Conservation (phyloP, 2,113 vertebrate genomes). For the Pyxicephalus adspersus region DNA sequence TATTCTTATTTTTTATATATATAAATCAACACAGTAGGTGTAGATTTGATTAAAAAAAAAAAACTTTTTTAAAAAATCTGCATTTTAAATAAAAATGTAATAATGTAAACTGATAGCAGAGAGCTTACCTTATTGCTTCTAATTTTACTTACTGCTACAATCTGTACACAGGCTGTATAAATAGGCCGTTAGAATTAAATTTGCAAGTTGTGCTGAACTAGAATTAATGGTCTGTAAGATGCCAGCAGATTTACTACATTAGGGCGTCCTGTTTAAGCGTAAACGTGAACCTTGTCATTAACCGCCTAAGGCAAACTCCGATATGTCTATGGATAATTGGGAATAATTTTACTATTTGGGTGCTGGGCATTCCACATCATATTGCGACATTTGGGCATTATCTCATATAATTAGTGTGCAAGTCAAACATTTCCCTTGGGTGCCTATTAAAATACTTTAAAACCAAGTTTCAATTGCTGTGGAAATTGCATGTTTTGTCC, state of each 20-base stretch:
- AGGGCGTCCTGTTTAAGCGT: slow-evolving; percentile 37
- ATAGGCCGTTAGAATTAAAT: slow-evolving; percentile 20
- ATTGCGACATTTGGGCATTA: slow-evolving; percentile 32
- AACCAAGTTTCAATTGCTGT: slow-evolving; percentile 15
- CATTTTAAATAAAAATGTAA: not conserved
- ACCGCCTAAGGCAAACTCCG: slow-evolving; percentile 23
- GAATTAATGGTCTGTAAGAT: slow-evolving; percentile 43
- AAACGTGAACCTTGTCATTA: slow-evolving; percentile 41
- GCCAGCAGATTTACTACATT: slow-evolving; percentile 40
- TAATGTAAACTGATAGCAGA: not conserved
- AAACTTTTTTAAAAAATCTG: not conserved
- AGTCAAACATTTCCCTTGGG: slow-evolving; percentile 37
- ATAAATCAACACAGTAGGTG: not conserved
- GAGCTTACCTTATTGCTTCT: not conserved
- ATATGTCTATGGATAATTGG: slow-evolving; percentile 44
- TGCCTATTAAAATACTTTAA: slow-evolving; percentile 33
- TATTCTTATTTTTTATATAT: not conserved
- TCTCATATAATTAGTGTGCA: slow-evolving; percentile 31
- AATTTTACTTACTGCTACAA: slow-evolving; percentile 13
- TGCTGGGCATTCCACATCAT: slow-evolving; percentile 43
- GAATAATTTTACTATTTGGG: slow-evolving; percentile 40
- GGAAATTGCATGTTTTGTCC: slow-evolving; percentile 34
- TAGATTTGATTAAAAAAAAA: not conserved
- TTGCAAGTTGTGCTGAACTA: slow-evolving; percentile 29
- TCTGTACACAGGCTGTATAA: slow-evolving; percentile 12